These are phyloP conservation scores for Trimorus sp. DNA, from an alignment of 2,888 invertebrate genomes.

Conservation along the genomic window DNA sequence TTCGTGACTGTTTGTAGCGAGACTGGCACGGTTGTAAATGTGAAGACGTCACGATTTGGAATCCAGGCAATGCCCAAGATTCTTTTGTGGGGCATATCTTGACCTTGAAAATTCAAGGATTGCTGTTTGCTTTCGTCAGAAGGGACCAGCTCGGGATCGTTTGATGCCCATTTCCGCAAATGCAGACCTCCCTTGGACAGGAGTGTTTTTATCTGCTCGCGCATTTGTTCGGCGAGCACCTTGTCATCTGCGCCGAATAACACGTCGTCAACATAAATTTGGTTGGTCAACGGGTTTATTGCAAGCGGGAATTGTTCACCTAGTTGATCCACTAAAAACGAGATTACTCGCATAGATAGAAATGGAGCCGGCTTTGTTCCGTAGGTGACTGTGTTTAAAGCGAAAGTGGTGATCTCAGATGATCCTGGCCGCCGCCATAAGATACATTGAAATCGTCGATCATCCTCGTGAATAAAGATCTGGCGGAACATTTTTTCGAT, in stretches of 20 bases:
- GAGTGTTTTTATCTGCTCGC: background rate
- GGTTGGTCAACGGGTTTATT: background rate
- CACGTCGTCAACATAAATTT: slow-evolving; percentile 7
- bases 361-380: slow-evolving; percentile 10
- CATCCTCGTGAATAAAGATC: background rate
- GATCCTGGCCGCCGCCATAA: background rate
- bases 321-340: background rate
- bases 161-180: slow-evolving; percentile 1
- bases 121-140: background rate
- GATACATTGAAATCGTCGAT: slow-evolving; percentile 1
- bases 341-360: slow-evolving; percentile 6
- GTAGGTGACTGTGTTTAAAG: slow-evolving; percentile 7
- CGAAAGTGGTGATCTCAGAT: background rate
- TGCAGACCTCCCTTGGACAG: background rate
- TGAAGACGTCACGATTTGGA: background rate
- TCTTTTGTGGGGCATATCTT: background rate
- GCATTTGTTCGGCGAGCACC: background rate
- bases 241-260: slow-evolving; percentile 7
- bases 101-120: background rate
- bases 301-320: background rate
- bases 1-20: background rate
- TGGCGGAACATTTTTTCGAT: slow-evolving; percentile 15
- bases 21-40: background rate
- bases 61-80: background rate
- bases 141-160: background rate